phyloP scores from a whole-genome alignment of 2,888 invertebrate species.

The Pachydiplax longipennis region DNA sequence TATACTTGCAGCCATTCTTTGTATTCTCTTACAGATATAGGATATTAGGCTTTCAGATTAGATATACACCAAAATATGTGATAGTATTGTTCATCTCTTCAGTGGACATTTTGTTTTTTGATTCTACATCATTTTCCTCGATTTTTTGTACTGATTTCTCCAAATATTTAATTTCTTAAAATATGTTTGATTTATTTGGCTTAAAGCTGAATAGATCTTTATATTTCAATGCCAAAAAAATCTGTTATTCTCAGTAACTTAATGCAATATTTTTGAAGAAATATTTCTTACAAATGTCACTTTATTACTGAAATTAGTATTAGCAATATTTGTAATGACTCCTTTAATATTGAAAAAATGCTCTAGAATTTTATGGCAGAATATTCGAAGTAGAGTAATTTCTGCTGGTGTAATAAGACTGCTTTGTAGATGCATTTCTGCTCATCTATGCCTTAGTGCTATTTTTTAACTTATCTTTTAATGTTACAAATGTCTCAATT shows the following conservation, averaged over 20 bases:
- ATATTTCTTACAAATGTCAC: background rate
- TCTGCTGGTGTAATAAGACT: constrained; percentile 40
- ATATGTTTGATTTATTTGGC: too few relatives aligned
- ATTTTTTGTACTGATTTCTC: background rate
- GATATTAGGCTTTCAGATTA: too few relatives aligned
- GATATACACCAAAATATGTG: background rate
- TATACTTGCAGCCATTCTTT: too few relatives aligned
- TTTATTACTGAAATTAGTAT: constrained; percentile 1
- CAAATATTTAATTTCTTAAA: background rate
- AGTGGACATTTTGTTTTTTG: too few relatives aligned
- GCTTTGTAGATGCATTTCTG: constrained; percentile 38
- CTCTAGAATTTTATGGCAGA: constrained; percentile 17
- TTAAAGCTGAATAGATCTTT: too few relatives aligned
- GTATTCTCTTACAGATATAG: too few relatives aligned
- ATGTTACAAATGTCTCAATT: background rate
- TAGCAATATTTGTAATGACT: constrained; percentile 6
- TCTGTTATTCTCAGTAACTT: background rate
- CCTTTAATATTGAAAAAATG: background rate
- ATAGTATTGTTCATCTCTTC: background rate
- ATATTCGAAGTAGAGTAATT: background rate
- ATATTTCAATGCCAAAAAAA: background rate
- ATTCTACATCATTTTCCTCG: background rate
- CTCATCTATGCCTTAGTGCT: constrained; percentile 20
- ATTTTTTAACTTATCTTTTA: background rate
- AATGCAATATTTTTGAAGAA: constrained; percentile 6